Conservation (phyloP, 2,797 vertebrate species). For the Threskiornis aethiopicus region DNA sequence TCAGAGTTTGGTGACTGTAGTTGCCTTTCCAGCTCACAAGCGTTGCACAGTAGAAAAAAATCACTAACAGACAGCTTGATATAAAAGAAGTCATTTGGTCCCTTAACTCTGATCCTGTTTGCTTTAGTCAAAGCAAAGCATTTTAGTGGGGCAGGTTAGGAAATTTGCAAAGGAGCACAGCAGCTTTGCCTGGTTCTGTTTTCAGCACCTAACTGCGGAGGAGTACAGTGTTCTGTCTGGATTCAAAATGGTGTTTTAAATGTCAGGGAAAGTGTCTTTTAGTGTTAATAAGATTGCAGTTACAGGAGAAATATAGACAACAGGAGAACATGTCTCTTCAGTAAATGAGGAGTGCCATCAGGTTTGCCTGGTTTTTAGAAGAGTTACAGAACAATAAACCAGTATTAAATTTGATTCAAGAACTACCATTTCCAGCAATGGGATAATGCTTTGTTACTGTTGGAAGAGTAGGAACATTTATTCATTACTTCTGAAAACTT, state of each 20-base stretch:
- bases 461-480: not conserved
- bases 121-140: not conserved
- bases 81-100: not conserved
- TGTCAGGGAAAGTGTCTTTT: not conserved
- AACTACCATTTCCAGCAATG: not conserved
- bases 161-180: not conserved
- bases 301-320: not conserved
- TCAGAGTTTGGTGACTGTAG: not conserved
- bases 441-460: not conserved
- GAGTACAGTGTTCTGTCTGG: not conserved
- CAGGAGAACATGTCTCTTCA: not conserved
- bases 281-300: not conserved
- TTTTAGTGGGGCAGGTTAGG: not conserved
- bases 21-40: not conserved
- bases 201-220: not conserved
- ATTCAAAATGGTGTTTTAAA: not conserved
- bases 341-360: not conserved
- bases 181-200: not conserved
- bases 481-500: conserved; percentile 30
- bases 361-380: not conserved
- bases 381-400: not conserved
- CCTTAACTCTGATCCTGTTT: not conserved
- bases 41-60: not conserved
- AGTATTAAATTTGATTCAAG: not conserved
- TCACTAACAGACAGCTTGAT: not conserved